Evolutionary conservation across 2,113 vertebrate genomes (phyloP), one percentile per base, ranked within the genome.

Genomic region (Brachirus orientalis): DNA sequence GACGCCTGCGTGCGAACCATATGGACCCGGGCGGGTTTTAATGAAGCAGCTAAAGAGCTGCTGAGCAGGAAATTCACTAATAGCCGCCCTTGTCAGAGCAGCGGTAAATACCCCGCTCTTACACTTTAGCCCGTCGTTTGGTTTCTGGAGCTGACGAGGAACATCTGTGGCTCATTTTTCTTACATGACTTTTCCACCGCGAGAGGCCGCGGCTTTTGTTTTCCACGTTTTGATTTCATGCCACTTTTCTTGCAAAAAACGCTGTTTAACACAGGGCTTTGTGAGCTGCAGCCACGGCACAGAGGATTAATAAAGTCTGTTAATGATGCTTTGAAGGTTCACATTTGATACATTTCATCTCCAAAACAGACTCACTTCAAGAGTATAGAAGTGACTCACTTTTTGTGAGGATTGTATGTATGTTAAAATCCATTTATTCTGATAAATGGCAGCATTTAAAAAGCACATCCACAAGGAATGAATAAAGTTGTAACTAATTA

Each of bases 31-130:
- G 69, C 54, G 82, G 76, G 63, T 86, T 84, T 75, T 88, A 89
- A 91, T 87, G 84, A 87, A 86, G 88, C 82, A 68, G 77, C 80
- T 90, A 88, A 90, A 87, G 70, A 79, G 77, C 74, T 63, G 72
- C 54, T 60, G 84, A 86, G 86, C 19, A 12, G 86, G 86, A 85
- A 81, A 76, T 88, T 89, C 54, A 9, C 82, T 89, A 88, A 86
- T 82, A 73, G 83, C 78, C 46, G 58, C 86, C 61, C 86, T 84
- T 82, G 82, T 89, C 84, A 85, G 83, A 68, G 82, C 76, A 28
- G 83, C 83, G 78, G 71, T 83, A 82, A 85, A 82, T 82, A 80
- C 63, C 63, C 73, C 44, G 46, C 65, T 76, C 48, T 10, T 46
- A 44, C 77, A 72, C 68, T 73, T 82, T 75, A 58, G 56, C 85